Evolutionary conservation across 2,113 vertebrate species (phyloP).

Genomic region (Aegithalos caudatus): DNA sequence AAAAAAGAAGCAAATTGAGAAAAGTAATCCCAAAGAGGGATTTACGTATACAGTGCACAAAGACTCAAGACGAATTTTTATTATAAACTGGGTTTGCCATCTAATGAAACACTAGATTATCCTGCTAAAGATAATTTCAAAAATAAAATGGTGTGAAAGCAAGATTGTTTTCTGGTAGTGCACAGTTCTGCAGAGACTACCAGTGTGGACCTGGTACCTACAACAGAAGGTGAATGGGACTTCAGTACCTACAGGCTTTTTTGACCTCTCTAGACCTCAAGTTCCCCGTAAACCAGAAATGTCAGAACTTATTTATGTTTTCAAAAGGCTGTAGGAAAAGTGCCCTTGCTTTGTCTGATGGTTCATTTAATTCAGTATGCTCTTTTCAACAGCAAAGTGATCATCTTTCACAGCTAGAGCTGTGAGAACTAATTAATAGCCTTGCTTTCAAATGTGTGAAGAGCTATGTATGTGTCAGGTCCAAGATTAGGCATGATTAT

Average conservation of each 20-base stretch:
- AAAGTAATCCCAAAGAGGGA: not conserved
- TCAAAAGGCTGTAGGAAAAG: not conserved
- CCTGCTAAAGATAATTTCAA: not conserved
- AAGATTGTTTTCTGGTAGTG: not conserved
- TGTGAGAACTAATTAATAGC: not conserved
- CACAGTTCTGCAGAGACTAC: not conserved
- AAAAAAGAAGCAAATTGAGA: not conserved
- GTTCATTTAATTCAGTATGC: not conserved
- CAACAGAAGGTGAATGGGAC: not conserved
- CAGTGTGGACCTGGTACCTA: not conserved
- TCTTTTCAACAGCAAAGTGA: not conserved
- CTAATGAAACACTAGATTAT: not conserved
- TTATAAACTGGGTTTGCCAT: not conserved
- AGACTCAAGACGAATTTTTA: not conserved
- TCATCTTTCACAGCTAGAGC: not conserved
- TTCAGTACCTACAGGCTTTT: not conserved
- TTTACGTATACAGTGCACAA: not conserved
- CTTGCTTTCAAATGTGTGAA: not conserved
- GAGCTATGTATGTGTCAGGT: not conserved
- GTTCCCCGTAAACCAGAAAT: not conserved
- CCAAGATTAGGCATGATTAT: not conserved
- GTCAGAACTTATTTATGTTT: not conserved
- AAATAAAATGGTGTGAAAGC: not conserved
- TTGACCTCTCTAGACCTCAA: not conserved
- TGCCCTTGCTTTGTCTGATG: not conserved